phyloP scores from a whole-genome alignment of 2,113 vertebrate species.

The Ameiurus melas region DNA sequence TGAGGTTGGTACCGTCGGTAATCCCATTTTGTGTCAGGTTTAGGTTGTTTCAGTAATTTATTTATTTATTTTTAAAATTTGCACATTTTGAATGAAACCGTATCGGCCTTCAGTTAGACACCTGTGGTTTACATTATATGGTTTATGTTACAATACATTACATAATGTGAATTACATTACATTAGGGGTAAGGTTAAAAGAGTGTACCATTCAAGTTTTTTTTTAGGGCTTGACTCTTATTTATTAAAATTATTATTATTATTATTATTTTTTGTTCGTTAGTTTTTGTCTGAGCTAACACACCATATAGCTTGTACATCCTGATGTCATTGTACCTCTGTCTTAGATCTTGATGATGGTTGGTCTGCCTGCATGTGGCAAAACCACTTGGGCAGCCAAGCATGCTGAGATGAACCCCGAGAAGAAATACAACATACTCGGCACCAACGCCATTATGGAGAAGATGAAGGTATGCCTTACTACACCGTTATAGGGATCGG shows the following conservation, averaged over 20 bases:
- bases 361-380: conserved; percentile 78
- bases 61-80: too few relatives aligned
- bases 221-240: background rate
- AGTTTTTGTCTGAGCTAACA: background rate
- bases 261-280: too few relatives aligned
- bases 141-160: too few relatives aligned
- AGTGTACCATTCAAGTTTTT: background rate
- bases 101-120: background rate
- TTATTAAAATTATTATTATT: too few relatives aligned
- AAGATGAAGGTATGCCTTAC: conserved; percentile 77
- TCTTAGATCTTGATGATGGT: conserved; percentile 84
- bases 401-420: conserved; percentile 74
- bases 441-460: conserved; percentile 85
- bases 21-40: background rate
- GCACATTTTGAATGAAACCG: too few relatives aligned
- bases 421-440: conserved; percentile 83
- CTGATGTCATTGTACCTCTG: background rate
- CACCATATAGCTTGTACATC: background rate
- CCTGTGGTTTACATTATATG: background rate
- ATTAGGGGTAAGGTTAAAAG: background rate
- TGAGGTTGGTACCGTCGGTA: conserved; percentile 62
- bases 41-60: background rate
- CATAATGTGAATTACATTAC: too few relatives aligned
- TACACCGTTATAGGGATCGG: background rate
- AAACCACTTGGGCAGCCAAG: conserved; percentile 81